Evolutionary conservation across 1,140 invertebrate genomes (phyloP).

Genomic region (Polypedilum pembai): DNA sequence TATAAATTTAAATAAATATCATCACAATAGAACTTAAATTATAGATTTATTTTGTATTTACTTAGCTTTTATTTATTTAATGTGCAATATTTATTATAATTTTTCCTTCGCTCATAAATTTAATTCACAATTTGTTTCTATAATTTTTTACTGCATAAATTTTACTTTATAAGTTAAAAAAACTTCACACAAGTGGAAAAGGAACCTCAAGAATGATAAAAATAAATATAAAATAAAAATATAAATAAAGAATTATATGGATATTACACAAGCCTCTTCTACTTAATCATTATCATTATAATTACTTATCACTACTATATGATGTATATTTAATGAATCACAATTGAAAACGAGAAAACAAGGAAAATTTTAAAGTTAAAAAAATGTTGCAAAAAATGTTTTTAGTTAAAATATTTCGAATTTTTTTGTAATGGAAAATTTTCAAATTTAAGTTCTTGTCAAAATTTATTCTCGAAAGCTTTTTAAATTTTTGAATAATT

Average conservation of each 20-base stretch:
- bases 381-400: no score
- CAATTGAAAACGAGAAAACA: no score
- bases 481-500: no score
- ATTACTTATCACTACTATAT: no score
- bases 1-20: not conserved
- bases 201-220: not conserved
- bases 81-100: conserved; percentile 19
- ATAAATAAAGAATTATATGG: not conserved
- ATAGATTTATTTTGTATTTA: not conserved
- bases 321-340: no score
- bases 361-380: no score
- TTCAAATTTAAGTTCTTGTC: no score
- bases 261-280: no score
- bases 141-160: not conserved
- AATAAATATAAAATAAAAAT: not conserved
- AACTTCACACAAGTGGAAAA: not conserved
- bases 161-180: not conserved
- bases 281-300: no score
- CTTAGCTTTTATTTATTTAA: conserved; percentile 7
- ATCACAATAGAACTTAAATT: not conserved
- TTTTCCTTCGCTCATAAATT: not conserved
- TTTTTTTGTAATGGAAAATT: no score
- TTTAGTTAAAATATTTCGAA: no score
- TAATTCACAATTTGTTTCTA: not conserved
- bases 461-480: no score